Base-by-base conservation (phyloP, 2,797 vertebrate species). In the Loris lydekkerianus region DNA sequence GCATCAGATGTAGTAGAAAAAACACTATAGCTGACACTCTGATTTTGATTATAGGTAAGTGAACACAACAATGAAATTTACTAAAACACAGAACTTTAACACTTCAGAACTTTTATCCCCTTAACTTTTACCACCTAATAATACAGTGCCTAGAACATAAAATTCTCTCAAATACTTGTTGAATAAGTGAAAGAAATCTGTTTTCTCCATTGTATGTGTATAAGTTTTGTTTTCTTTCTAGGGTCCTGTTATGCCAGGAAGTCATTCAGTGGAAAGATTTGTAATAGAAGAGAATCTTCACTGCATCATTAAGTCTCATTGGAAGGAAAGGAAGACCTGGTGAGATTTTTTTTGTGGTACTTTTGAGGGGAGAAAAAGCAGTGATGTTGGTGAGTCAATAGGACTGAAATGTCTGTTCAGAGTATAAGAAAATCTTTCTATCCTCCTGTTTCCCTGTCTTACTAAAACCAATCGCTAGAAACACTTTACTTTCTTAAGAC, bases 201-300 rank as follows among this genome's bases (percentile, higher is more conserved):
- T 72, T 82, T 53, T 61, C 20, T 96, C 65, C 23, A 10, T 82
- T 86, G 3, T 21, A 13, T 34, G 0, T 78, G 31, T 84, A 2
- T 91, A 60, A 7, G 53, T 91, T 89, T 89, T 94, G 5, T 46
- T 95, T 97, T 96, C 86, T 89, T 96, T 75, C 61, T 72, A 99
- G 99, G 99, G 99, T 83, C 99, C 99, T 7, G 99, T 99, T 61
- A 99, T 99, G 99, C 99, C 99, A 37, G 99, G 99, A 89, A 99
- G 99, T 97, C 99, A 99, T 97, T 99, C 99, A 2, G 99, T 99
- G 89, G 99, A 99, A 98, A 98, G 99, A 97, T 99, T 99, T 98
- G 99, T 99, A 75, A 99, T 99, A 69, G 99, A 99, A 96, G 99
- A 99, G 97, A 99, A 99, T 97, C 99, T 99, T 90, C 99, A 99